Base-by-base conservation (phyloP, 1,140 invertebrate species). In the Reticulitermes speratus region DNA sequence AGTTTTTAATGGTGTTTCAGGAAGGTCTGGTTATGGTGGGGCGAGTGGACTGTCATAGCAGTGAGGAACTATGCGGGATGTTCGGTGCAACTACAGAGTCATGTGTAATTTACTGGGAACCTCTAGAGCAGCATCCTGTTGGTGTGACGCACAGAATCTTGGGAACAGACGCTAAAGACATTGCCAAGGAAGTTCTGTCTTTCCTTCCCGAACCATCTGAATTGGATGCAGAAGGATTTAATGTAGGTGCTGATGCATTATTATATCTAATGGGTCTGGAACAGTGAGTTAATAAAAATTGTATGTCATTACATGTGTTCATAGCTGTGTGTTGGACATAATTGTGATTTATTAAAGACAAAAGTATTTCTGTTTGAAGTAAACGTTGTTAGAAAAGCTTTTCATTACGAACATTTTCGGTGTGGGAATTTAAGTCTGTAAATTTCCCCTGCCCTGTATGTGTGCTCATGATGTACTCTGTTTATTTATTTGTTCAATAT, bases 11-110 rank as follows among this genome's bases (percentile, higher is more conserved):
- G 32, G 87, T 85, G 85, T 89, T 90, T 87, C 87, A 93, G 93
- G 91, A 93, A 88, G 92, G 93, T 75, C 88, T 95, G 44, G 91
- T 94, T 0, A 91, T 92, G 87, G 92, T 95, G 85, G 94, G 91
- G 25, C 89, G 90, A 48, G 88, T 94, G 21, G 88, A 92, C 87
- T 93, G 92, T 88, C 84, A 89, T 86, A 88, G 88, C 11, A 86
- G 91, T 89, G 89, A 89, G 82, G 86, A 91, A 69, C 87, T 94
- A n/a, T 94, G 92, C 88, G 87, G 91, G 32, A 88, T 92, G 84
- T 89, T 94, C 48, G 90, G 89, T 83, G 88, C 89, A 83, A 55
- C 16, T 55, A 75, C 65, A 75, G 88, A 89, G 7, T 88, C 91
- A 75, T 91, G 92, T n/a, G 90, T 92, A 7, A 90, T 92, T 45